Evolutionary conservation across 2,888 invertebrate species (phyloP).

Genomic region (Noctua fimbriata): DNA sequence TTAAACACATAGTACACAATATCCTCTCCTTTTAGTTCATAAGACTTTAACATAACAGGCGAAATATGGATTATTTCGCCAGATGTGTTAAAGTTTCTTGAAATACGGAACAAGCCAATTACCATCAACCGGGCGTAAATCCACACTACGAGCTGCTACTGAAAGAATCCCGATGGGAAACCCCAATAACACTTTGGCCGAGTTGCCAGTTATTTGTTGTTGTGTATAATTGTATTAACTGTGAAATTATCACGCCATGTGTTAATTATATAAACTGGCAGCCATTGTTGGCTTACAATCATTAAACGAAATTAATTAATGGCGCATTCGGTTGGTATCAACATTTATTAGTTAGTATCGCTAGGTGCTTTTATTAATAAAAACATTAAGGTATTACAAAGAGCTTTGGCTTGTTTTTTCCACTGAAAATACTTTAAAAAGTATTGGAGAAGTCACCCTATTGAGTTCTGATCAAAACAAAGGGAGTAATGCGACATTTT

Average conservation of each 20-base stretch:
- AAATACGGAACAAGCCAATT: background rate
- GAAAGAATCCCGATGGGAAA: background rate
- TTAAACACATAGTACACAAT: no score
- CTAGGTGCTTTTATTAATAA: background rate
- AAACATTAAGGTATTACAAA: background rate
- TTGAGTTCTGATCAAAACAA: background rate
- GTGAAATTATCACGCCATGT: constrained; percentile 11
- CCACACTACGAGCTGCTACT: background rate
- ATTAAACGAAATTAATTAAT: constrained; percentile 24
- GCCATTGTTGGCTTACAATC: constrained; percentile 12
- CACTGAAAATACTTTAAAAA: background rate
- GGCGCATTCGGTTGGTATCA: constrained; percentile 1
- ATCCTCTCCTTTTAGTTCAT: background rate
- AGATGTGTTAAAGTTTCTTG: background rate
- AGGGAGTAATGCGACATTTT: background rate
- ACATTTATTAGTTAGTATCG: background rate
- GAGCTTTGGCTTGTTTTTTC: background rate
- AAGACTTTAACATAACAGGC: background rate
- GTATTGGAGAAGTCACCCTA: background rate
- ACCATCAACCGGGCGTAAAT: background rate
- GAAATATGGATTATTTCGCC: background rate
- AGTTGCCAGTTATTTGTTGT: background rate
- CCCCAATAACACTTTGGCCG: background rate
- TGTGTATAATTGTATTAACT: background rate
- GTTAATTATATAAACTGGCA: constrained; percentile 13